These are phyloP conservation scores for Drosophila parabipectinata DNA, from an alignment of 1,140 invertebrate genomes.

Conservation along the genomic window DNA sequence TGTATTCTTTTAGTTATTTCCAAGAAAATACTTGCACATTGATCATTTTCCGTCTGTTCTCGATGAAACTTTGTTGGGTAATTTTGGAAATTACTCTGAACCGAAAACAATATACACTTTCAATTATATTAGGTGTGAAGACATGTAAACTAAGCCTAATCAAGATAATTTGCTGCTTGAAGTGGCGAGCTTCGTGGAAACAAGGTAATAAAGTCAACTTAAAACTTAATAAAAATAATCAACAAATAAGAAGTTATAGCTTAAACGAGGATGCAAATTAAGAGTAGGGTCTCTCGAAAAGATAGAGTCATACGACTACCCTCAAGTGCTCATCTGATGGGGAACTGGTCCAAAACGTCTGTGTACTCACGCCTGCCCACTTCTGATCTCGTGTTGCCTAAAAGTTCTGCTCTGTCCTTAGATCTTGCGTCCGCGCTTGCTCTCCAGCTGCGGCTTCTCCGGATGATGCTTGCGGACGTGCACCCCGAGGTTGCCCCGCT, in stretches of 20 bases:
- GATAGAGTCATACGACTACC: background rate
- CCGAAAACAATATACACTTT: conserved; percentile 1
- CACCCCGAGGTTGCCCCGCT: conserved; percentile 91
- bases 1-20: conserved; percentile 69
- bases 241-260: conserved; percentile 67
- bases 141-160: conserved; percentile 62
- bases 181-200: conserved; percentile 6
- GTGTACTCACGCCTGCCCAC: conserved; percentile 50
- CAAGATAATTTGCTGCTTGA: conserved; percentile 26
- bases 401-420: conserved; percentile 32
- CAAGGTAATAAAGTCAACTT: conserved; percentile 11
- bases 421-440: conserved; percentile 77
- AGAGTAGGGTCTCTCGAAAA: background rate
- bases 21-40: conserved; percentile 81
- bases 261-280: conserved; percentile 34
- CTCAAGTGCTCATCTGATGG: conserved; percentile 15
- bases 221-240: conserved; percentile 78
- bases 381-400: background rate
- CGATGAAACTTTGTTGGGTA: conserved; percentile 41
- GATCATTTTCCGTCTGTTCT: conserved; percentile 32
- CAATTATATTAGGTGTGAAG: conserved; percentile 53
- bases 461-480: conserved; percentile 91
- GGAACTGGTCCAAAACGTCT: conserved; percentile 31
- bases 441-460: conserved; percentile 81
- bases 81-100: conserved; percentile 64